phyloP scores from a whole-genome alignment of 2,888 invertebrate genomes.

The Thera obeliscata region DNA sequence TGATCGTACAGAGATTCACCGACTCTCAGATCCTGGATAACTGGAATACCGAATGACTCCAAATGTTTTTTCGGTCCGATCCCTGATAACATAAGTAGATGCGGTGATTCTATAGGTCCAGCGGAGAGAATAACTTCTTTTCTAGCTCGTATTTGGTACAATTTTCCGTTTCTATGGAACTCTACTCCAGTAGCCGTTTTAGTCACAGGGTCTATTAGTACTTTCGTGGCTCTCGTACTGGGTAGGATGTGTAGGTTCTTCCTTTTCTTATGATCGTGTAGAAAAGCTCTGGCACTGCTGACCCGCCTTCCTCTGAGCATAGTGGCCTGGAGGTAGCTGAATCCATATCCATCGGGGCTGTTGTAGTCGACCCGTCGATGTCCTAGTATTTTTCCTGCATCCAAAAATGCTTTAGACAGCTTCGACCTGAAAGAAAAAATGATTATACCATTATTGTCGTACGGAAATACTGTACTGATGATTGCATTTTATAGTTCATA shows the following conservation, averaged over 20 bases:
- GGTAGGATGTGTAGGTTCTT: constrained; percentile 85
- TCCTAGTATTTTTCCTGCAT: constrained; percentile 86
- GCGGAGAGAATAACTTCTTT: constrained; percentile 87
- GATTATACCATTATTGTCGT: not conserved
- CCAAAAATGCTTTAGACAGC: constrained; percentile 87
- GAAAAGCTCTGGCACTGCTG: constrained; percentile 85
- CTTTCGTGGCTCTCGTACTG: constrained; percentile 81
- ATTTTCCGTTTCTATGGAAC: constrained; percentile 69
- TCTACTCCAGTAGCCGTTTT: constrained; percentile 73
- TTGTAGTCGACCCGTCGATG: constrained; percentile 89
- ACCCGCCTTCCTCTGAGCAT: constrained; percentile 77
- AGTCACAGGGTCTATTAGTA: constrained; percentile 83
- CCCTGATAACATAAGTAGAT: constrained; percentile 88
- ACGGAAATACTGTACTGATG: not conserved
- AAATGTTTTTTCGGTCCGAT: constrained; percentile 87
- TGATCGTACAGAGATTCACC: constrained; percentile 89
- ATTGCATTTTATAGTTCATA: not conserved
- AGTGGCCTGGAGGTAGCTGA: constrained; percentile 78
- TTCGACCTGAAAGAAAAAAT: constrained; percentile 65
- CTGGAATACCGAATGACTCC: constrained; percentile 82
- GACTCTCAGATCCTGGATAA: constrained; percentile 86
- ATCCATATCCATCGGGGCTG: constrained; percentile 86
- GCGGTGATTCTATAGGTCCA: constrained; percentile 92
- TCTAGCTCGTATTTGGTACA: constrained; percentile 70
- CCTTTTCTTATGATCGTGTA: constrained; percentile 80